These are phyloP conservation scores for Odontocolon sp. DNA, from an alignment of 2,888 invertebrate species.

Conservation along the genomic window DNA sequence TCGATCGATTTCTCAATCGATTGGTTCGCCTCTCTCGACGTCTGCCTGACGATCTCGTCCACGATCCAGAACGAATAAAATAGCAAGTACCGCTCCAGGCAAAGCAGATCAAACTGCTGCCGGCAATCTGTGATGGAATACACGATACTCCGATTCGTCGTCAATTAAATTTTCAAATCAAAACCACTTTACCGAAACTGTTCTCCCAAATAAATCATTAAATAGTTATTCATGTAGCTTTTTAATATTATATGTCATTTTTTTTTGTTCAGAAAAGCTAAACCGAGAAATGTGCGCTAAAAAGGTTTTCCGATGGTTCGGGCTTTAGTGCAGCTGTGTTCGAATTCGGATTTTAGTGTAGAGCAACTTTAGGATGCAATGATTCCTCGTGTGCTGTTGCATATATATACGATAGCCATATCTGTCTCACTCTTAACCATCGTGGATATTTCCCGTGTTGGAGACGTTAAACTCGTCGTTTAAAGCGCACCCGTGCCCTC, in stretches of 20 bases:
- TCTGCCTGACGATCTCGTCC: conserved; percentile 42
- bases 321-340: neutral
- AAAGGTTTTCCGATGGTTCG: conserved; percentile 5
- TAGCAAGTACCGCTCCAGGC: conserved; percentile 25
- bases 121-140: neutral
- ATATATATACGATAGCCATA: neutral
- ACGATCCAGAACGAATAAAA: conserved; percentile 53
- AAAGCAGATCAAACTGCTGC: neutral
- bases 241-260: neutral
- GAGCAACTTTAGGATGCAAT: conserved; percentile 11
- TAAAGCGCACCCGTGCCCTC: neutral
- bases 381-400: conserved; percentile 14
- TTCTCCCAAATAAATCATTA: too few relatives aligned
- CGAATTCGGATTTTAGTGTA: neutral
- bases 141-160: neutral
- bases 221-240: neutral
- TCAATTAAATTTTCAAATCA: too few relatives aligned
- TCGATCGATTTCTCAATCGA: conserved; percentile 52
- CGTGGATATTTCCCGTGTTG: conserved; percentile 21
- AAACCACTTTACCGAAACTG: neutral
- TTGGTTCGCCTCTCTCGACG: conserved; percentile 32
- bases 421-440: neutral
- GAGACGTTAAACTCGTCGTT: conserved; percentile 39
- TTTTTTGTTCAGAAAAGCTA: neutral
- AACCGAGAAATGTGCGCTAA: neutral